Percentiles rank a stretch among this genome's conserved stretches.
These are phyloP conservation scores for Ellobius talpinus DNA, from an alignment of 2,113 vertebrate genomes.

Conservation along the genomic window DNA sequence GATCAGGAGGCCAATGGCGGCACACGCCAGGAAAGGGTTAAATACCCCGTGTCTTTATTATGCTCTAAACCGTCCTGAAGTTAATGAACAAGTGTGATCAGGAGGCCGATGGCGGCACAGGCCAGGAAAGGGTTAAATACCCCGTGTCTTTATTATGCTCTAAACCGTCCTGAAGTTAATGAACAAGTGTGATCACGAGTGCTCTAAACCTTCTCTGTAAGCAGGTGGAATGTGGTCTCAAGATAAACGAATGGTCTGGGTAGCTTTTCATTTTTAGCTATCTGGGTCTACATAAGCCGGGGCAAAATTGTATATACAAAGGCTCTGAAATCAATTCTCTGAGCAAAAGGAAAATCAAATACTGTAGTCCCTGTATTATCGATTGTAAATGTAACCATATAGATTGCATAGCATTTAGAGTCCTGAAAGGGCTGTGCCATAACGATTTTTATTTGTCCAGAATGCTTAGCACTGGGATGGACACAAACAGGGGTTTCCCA, in stretches of 20 bases:
- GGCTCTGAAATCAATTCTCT: slow-evolving; percentile 27
- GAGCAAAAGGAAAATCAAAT: background rate
- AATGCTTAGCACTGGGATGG: background rate
- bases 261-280: slow-evolving; percentile 32
- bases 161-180: no score
- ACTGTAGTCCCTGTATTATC: background rate
- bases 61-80: slow-evolving; percentile 44
- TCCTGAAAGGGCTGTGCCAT: background rate
- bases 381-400: background rate
- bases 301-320: background rate
- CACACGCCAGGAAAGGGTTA: background rate
- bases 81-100: slow-evolving; percentile 48
- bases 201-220: slow-evolving; percentile 51
- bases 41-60: background rate
- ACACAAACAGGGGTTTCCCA: background rate
- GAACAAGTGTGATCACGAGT: no score
- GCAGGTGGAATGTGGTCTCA: slow-evolving; percentile 56
- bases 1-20: background rate
- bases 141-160: background rate
- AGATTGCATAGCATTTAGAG: background rate
- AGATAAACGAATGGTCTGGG: background rate
- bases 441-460: background rate
- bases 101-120: background rate
- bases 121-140: slow-evolving; percentile 36
- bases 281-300: background rate